phyloP scores from a whole-genome alignment of 2,797 vertebrate genomes.

The Margarornis squamiger region DNA sequence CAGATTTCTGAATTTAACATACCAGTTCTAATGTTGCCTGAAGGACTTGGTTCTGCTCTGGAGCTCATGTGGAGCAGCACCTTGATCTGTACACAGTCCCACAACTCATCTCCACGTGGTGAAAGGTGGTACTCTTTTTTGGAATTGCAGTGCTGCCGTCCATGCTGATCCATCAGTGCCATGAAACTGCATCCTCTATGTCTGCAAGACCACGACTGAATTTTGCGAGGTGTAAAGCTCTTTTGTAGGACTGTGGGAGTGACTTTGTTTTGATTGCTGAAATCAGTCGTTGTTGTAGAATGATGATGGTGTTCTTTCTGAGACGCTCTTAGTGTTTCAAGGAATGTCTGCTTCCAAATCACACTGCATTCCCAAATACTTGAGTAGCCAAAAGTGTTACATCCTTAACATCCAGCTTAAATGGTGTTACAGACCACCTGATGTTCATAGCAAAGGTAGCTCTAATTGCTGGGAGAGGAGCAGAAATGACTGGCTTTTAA shows the following conservation, averaged over 20 bases:
- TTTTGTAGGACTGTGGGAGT: not conserved
- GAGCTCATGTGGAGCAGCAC: not conserved
- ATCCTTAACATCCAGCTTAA: conserved; percentile 16
- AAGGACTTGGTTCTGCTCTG: not conserved
- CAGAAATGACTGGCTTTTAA: not conserved
- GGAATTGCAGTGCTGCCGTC: not conserved
- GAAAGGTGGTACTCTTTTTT: not conserved
- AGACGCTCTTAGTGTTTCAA: not conserved
- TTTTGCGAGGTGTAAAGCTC: not conserved
- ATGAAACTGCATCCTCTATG: not conserved
- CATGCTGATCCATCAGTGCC: not conserved
- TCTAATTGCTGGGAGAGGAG: not conserved
- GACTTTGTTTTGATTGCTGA: not conserved
- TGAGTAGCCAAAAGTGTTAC: conserved; percentile 17
- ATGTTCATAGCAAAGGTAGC: conserved; percentile 6
- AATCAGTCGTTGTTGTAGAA: not conserved
- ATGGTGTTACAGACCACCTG: conserved; percentile 24
- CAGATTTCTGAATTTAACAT: not conserved
- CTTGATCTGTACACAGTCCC: not conserved
- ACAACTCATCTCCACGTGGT: too few species aligned
- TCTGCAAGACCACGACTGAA: not conserved
- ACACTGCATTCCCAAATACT: not conserved
- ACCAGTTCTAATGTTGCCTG: not conserved
- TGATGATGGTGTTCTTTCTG: not conserved
- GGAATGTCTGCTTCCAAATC: not conserved